Evolutionary conservation across 2,888 invertebrate species (phyloP), one percentile per base, ranked within the genome.

Genomic region (Drosophila anomalata): DNA sequence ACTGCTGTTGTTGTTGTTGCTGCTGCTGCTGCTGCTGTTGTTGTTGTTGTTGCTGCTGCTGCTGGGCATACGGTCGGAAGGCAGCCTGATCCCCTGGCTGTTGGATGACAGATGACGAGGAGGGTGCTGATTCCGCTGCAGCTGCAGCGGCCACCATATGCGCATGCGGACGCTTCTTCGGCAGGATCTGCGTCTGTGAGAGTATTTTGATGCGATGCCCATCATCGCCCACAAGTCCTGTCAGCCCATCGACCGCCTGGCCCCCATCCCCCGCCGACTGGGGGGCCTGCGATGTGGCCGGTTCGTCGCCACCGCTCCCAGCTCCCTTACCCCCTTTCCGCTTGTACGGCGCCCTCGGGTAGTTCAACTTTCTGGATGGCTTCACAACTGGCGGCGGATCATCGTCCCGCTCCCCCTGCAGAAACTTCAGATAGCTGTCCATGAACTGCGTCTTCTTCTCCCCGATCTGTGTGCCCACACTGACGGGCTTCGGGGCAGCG

Each of bases 351-450:
- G 89, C 75, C 60, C 90, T 89, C 48, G 90, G 89, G 75, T 91
- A 91, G 53, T 86, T 91, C 1, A 89, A 74, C 65, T 91, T 91
- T 26, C 91, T 89, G 31, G 90, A 88, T 33, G 88, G 90, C 67
- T 90, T 91, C 48, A 90, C 89, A 39, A 90, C 93, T 3, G 96
- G 96, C 57, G 96, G 96, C 22, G 96, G 96, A 74, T 96, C 96
- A 48, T 95, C 94, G 79, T 96, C 96, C 47, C 96, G 93, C 90
- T 96, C 96, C 76, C 96, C 96, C 76, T 91, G 91, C 53, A 91
- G 76, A 92, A 97, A 97, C 92, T 96, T 96, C 78, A 96, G 93
- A 92, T 96, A 97, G 92, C 96, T 96, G 90, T 95, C 96, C 96
- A 96, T 96, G 91, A 97, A 97, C 73, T 96, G 96, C 55, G 95